Percentiles rank a stretch among this genome's conserved stretches.
Evolutionary conservation across 2,113 vertebrate genomes (phyloP).

Genomic region (Mus spicilegus): DNA sequence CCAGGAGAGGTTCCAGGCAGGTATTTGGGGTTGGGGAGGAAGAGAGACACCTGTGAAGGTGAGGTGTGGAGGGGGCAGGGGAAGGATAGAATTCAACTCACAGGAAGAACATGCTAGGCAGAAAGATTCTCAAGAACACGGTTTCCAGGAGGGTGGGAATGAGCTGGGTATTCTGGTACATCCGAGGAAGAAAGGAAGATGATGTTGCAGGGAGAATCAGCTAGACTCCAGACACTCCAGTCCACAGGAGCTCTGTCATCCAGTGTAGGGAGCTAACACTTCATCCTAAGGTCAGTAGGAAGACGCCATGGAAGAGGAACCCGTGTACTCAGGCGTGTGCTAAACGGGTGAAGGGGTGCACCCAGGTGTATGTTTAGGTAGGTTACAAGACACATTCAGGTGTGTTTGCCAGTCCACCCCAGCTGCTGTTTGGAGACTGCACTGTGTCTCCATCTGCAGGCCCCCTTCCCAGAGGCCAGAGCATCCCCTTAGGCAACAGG

Average conservation of each 20-base stretch:
- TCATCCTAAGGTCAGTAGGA: background rate
- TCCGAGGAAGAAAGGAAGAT: background rate
- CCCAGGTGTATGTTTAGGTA: background rate
- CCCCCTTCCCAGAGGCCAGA: background rate
- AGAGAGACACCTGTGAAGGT: background rate
- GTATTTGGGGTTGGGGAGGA: background rate
- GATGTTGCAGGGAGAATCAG: background rate
- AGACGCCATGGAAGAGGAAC: accelerated
- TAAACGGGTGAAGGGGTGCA: background rate
- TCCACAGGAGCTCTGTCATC: accelerated
- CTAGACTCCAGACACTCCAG: background rate
- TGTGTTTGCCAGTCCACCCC: background rate
- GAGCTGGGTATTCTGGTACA: background rate
- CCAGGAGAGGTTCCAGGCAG: background rate
- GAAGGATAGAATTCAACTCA: background rate
- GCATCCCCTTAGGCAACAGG: background rate
- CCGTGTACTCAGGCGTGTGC: background rate
- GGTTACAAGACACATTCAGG: too few species aligned
- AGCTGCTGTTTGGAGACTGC: background rate
- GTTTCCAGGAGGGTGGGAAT: too few species aligned
- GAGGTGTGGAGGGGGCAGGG: background rate
- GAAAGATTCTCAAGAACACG: background rate
- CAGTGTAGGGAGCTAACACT: background rate
- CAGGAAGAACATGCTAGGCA: background rate
- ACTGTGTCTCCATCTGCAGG: background rate